Conservation (phyloP, 2,113 vertebrate genomes). For the Urocynchramus pylzowi region DNA sequence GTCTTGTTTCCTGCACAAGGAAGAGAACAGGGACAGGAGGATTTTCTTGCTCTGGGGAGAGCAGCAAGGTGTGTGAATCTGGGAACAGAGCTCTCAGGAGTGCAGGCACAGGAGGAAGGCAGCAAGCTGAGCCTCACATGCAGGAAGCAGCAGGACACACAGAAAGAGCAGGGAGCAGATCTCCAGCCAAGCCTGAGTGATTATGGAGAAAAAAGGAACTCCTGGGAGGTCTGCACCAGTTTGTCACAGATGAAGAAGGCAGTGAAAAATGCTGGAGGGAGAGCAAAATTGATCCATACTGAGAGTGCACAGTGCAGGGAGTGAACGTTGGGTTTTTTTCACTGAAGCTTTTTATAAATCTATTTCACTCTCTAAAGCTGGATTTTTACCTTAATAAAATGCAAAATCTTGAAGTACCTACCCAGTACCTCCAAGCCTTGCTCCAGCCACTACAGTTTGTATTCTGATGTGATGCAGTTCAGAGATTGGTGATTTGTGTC, state of each 20-base stretch:
- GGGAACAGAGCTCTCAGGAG: not conserved
- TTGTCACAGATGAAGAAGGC: not conserved
- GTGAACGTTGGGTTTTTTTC: not conserved
- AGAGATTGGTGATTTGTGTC: not conserved
- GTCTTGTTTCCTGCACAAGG: not conserved
- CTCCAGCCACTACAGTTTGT: not conserved
- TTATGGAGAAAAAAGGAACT: not conserved
- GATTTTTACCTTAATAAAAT: not conserved
- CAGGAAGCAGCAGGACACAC: not conserved
- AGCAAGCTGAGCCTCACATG: rapidly evolving
- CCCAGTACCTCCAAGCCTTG: not conserved
- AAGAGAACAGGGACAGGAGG: not conserved
- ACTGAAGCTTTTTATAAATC: not conserved
- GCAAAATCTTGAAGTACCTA: not conserved
- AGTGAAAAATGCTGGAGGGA: not conserved
- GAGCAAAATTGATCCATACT: not conserved
- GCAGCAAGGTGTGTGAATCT: not conserved
- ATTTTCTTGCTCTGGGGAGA: not conserved
- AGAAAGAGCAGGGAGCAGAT: not conserved
- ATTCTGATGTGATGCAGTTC: not conserved
- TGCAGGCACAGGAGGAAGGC: not conserved
- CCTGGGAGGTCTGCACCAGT: not conserved
- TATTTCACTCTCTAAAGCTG: not conserved
- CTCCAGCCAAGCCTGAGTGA: not conserved
- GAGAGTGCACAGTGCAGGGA: not conserved